Conservation (phyloP, 2,888 invertebrate species). For the Drosophila pseudotakahashii region DNA sequence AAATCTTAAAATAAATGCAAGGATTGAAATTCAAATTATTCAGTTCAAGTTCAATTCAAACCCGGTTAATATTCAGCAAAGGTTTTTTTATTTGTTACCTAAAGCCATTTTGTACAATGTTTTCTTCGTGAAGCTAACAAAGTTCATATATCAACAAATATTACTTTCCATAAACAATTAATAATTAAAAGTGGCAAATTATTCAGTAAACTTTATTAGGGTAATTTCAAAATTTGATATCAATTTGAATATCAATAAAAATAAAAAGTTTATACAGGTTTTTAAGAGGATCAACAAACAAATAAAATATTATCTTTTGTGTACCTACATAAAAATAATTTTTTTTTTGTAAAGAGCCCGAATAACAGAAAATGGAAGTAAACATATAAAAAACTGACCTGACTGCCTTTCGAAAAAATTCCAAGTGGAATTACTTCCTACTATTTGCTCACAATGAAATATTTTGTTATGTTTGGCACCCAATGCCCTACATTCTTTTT, state of each 20-base stretch:
- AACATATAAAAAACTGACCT: neutral
- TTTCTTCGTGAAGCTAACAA: too few species aligned
- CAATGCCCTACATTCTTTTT: constrained; percentile 22
- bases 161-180: too few species aligned
- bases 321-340: neutral
- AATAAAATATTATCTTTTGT: neutral
- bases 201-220: neutral
- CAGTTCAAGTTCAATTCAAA: too few species aligned
- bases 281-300: neutral
- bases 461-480: constrained; percentile 5
- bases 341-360: too few species aligned
- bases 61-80: too few species aligned
- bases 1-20: too few species aligned
- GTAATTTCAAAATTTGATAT: neutral
- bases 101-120: too few species aligned
- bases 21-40: neutral
- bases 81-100: too few species aligned
- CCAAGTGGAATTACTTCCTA: constrained; percentile 8
- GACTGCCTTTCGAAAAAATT: constrained; percentile 7
- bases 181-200: neutral
- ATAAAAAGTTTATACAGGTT: neutral
- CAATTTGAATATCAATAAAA: too few species aligned
- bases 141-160: too few species aligned
- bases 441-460: neutral
- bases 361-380: neutral